phyloP scores from a whole-genome alignment of 2,888 invertebrate species.

The Aricia artaxerxes region DNA sequence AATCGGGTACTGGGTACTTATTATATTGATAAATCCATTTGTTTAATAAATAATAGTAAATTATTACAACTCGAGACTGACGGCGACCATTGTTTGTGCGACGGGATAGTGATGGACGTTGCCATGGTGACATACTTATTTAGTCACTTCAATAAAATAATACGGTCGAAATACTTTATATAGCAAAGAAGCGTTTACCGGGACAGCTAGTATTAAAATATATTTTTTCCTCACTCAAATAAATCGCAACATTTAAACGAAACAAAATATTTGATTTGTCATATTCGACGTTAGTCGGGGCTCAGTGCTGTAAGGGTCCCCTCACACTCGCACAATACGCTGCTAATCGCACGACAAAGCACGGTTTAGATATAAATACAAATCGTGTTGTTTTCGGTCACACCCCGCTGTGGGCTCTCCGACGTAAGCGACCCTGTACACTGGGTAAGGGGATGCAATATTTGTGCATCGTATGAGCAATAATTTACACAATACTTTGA shows the following conservation, averaged over 20 bases:
- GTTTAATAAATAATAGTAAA: too few species aligned
- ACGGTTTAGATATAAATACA: constrained; percentile 77
- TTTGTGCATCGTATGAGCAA: not conserved
- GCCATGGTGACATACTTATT: too few species aligned
- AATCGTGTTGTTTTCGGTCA: constrained; percentile 77
- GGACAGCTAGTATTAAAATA: too few species aligned
- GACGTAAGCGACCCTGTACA: constrained; percentile 38
- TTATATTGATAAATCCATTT: too few species aligned
- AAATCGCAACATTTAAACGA: constrained; percentile 20
- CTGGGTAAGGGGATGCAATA: constrained; percentile 4
- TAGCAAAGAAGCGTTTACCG: too few species aligned
- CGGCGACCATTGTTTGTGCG: too few species aligned
- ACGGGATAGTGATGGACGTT: too few species aligned
- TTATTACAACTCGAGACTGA: too few species aligned
- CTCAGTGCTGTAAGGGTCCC: constrained; percentile 51
- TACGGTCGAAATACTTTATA: too few species aligned
- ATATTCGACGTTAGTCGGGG: constrained; percentile 39
- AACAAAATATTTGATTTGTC: constrained; percentile 24
- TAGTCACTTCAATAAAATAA: too few species aligned
- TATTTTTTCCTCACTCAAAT: not conserved
- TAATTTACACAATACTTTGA: not conserved
- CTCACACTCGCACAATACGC: constrained; percentile 64
- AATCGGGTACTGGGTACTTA: too few species aligned
- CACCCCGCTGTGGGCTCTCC: constrained; percentile 53
- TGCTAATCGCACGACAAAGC: constrained; percentile 76